Percentiles rank a stretch among this genome's conserved stretches.
Conservation (phyloP, 2,113 vertebrate genomes). For the Equus przewalskii region DNA sequence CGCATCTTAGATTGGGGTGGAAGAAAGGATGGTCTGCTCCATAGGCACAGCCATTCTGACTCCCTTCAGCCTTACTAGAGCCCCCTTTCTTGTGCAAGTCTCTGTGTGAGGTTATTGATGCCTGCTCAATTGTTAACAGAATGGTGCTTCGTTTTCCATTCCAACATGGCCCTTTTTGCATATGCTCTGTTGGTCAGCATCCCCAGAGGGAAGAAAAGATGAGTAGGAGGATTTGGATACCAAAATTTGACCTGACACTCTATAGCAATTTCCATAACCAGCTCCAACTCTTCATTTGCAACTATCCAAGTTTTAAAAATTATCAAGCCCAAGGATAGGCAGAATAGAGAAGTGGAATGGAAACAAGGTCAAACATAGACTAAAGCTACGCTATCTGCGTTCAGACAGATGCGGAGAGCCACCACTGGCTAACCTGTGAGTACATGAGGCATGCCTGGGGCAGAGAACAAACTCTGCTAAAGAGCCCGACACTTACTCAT, state of each 20-base stretch:
- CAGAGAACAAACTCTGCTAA: not conserved
- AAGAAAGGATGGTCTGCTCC: not conserved
- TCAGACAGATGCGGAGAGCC: not conserved
- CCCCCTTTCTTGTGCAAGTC: not conserved
- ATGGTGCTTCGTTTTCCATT: not conserved
- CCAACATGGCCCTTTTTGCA: not conserved
- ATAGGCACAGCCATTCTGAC: not conserved
- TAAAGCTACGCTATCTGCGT: not conserved
- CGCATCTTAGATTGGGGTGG: not conserved
- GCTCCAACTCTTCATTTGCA: not conserved
- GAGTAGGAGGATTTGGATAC: not conserved
- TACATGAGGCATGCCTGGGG: not conserved
- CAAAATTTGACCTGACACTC: not conserved
- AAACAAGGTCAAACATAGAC: not conserved
- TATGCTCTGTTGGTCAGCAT: not conserved
- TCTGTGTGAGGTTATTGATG: not conserved
- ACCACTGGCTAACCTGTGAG: not conserved
- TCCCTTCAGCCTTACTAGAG: not conserved
- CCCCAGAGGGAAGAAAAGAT: not conserved
- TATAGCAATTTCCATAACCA: not conserved
- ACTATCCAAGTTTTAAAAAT: not conserved
- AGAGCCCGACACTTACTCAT: not conserved
- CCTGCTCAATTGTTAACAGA: not conserved
- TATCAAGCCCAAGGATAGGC: not conserved
- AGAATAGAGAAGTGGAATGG: not conserved